Evolutionary conservation across 2,113 vertebrate genomes (phyloP), one percentile per base, ranked within the genome.

Genomic region (Epinephelus cyanopodus): DNA sequence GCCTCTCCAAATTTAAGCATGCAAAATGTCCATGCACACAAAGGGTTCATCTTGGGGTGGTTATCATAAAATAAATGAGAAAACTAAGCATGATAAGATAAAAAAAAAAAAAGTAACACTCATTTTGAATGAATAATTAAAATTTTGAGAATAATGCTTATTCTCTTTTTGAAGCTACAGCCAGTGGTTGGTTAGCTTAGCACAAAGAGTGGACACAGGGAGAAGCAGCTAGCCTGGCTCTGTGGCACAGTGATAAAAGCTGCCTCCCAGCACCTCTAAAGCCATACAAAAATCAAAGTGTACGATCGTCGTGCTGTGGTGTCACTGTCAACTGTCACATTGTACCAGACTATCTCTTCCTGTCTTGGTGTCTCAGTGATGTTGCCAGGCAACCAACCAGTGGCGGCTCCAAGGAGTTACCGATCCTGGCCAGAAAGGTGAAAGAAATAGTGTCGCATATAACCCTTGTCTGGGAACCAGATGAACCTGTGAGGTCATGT

Each of bases 341-440:
- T 56, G 6, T 47, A 33, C 21, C 2, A 1, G n/a, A 15, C 10
- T 47, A 45, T 21, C 17, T 66, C 52, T 62, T 62, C 25, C 19
- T 54, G 29, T 15, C 12, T 23, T 33, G 13, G 27, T 18, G 18
- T 42, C 14, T 23, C 21, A 11, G 10, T 64, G 37, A 47, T 47
- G 70, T 60, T 79, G 50, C 47, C 13, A n/a, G 23, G 48, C 56
- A 74, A 79, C 64, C 65, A 67, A 56, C 3, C 33, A 76, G 47
- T 39, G 37, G 52, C 58, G 5, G 57, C 48, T 74, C 17, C 53
- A 47, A 27, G 13, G 23, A 42, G n/a, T 65, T 39, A 53, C 15
- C 10, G 14, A 23, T 68, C 60, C 29, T 64, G n/a, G 15, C 23
- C n/a, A 18, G 45, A 48, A 27, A 25, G 42, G 14, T 18, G 42